Evolutionary conservation across 2,888 invertebrate species (phyloP).

Genomic region (Andrena praecox): DNA sequence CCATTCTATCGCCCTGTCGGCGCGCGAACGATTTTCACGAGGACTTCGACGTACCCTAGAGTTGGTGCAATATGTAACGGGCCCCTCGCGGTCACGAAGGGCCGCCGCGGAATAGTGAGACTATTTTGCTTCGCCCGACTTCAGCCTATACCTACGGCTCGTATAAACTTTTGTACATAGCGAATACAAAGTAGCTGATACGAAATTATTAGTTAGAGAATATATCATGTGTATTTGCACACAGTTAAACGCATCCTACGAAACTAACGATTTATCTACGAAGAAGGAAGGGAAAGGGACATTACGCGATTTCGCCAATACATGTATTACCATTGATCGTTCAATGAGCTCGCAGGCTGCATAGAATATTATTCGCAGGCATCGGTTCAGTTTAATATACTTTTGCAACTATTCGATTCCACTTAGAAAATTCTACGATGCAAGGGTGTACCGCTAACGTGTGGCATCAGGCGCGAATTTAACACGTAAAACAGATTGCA

Average conservation of each 20-base stretch:
- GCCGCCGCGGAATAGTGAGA: conserved; percentile 14
- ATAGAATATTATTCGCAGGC: neutral
- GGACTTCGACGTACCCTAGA: conserved; percentile 27
- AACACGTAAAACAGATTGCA: no score
- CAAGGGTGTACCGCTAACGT: conserved; percentile 16
- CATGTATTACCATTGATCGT: conserved; percentile 66
- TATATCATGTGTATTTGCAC: conserved; percentile 64
- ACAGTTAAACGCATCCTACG: conserved; percentile 49
- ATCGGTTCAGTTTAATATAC: neutral
- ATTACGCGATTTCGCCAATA: conserved; percentile 51
- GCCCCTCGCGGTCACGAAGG: neutral
- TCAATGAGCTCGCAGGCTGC: neutral
- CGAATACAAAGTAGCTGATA: conserved; percentile 55
- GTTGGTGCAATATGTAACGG: conserved; percentile 40
- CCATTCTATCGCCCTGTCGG: conserved; percentile 25
- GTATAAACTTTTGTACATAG: conserved; percentile 63
- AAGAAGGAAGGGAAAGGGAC: neutral
- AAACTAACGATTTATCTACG: conserved; percentile 45
- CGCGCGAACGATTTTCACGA: conserved; percentile 10
- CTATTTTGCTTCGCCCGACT: conserved; percentile 35
- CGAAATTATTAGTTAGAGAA: conserved; percentile 42
- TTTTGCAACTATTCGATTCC: neutral
- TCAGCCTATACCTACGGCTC: conserved; percentile 30
- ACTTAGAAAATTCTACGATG: conserved; percentile 2
- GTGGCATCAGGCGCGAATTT: no score